Evolutionary conservation across 2,797 vertebrate species (phyloP).

Genomic region (Sibirionetta formosa): DNA sequence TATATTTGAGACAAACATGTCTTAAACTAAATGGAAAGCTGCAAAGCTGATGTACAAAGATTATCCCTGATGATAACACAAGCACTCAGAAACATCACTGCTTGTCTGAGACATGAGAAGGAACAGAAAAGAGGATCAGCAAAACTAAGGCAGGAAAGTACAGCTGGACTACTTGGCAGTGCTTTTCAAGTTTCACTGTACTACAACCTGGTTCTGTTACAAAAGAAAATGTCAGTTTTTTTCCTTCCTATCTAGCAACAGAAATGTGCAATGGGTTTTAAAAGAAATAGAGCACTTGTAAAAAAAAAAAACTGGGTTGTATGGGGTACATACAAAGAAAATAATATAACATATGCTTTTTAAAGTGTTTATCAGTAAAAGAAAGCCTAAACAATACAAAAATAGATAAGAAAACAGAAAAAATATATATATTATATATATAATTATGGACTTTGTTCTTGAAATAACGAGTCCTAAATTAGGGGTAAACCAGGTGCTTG

Average conservation of each 20-base stretch:
- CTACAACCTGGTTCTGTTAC: background rate
- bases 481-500: background rate
- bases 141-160: background rate
- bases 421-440: background rate
- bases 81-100: background rate
- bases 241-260: background rate
- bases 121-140: background rate
- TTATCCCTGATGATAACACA: slow-evolving; percentile 29
- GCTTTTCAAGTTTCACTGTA: background rate
- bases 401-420: background rate
- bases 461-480: background rate
- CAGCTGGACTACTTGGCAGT: background rate
- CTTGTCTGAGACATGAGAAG: background rate
- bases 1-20: slow-evolving; percentile 1
- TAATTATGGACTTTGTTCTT: background rate
- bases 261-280: background rate
- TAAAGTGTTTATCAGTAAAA: background rate
- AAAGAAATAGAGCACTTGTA: background rate
- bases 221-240: background rate
- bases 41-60: slow-evolving; percentile 3
- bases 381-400: background rate
- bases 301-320: background rate
- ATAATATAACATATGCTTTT: rapidly evolving
- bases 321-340: background rate
- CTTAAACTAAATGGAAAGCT: background rate